A percentile compares a stretch with the other conserved stretches of the same genome.
These are phyloP conservation scores for Drosophila kepulauana DNA, from an alignment of 1,140 invertebrate species.

Conservation along the genomic window DNA sequence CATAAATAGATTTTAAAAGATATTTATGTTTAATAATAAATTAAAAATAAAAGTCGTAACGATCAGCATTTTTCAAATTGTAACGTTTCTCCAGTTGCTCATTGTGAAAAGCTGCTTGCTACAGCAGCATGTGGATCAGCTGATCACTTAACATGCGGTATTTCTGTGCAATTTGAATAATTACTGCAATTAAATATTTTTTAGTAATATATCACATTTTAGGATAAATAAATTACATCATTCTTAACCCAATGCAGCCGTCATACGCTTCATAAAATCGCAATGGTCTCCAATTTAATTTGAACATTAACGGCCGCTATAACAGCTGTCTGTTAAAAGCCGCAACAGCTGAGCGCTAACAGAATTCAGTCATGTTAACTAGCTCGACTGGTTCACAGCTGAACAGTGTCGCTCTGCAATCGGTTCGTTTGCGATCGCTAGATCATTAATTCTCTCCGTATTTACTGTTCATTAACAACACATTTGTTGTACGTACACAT, in stretches of 20 bases:
- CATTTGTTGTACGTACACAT: slow-evolving; percentile 51
- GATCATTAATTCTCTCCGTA: slow-evolving; percentile 46
- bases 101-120: slow-evolving; percentile 3
- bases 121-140: slow-evolving; percentile 3
- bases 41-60: neutral
- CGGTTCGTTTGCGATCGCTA: slow-evolving; percentile 17
- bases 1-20: neutral
- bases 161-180: neutral
- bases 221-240: neutral
- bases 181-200: too few species aligned
- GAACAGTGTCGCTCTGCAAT: slow-evolving; percentile 8
- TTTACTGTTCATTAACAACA: slow-evolving; percentile 46
- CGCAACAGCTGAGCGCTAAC: slow-evolving; percentile 10
- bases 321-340: slow-evolving; percentile 8
- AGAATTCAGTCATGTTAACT: neutral
- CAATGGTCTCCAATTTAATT: neutral
- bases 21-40: neutral
- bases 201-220: neutral
- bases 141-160: slow-evolving; percentile 2
- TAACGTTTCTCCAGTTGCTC: slow-evolving; percentile 5
- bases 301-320: neutral
- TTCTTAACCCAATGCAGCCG: too few species aligned
- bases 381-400: neutral
- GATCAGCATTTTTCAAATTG: slow-evolving; percentile 8
- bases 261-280: too few species aligned